phyloP scores from a whole-genome alignment of 1,140 invertebrate species.

The Parasteatoda tepidariorum region DNA sequence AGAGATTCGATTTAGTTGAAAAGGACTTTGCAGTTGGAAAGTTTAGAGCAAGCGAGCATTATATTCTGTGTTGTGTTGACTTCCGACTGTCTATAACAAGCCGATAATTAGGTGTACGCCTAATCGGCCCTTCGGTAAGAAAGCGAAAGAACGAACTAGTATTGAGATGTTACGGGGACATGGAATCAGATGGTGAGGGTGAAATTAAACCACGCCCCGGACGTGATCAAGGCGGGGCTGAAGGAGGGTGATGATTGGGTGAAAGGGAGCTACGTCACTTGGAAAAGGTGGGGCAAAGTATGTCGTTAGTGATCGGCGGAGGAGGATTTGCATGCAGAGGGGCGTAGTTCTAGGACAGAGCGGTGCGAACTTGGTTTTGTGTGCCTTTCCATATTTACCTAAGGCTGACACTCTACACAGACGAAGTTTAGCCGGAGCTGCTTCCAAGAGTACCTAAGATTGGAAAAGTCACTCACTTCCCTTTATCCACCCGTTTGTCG shows the following conservation, averaged over 20 bases:
- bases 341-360: slow-evolving; percentile 31
- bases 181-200: slow-evolving; percentile 39
- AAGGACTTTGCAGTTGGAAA: slow-evolving; percentile 7
- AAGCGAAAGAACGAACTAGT: slow-evolving; percentile 14
- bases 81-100: slow-evolving; percentile 47
- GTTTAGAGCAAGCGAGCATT: slow-evolving; percentile 30
- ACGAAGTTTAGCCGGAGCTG: slow-evolving; percentile 53
- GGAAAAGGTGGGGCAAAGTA: slow-evolving; percentile 4
- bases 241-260: slow-evolving; percentile 38
- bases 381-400: slow-evolving; percentile 59
- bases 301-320: slow-evolving; percentile 50
- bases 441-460: slow-evolving; percentile 48
- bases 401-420: slow-evolving; percentile 55
- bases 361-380: slow-evolving; percentile 49
- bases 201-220: slow-evolving; percentile 42
- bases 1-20: background rate
- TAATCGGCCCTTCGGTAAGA: slow-evolving; percentile 40
- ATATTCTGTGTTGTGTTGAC: slow-evolving; percentile 52
- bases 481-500: slow-evolving; percentile 29
- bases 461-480: slow-evolving; percentile 45
- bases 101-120: slow-evolving; percentile 57
- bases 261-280: slow-evolving; percentile 18
- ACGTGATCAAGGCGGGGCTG: slow-evolving; percentile 43
- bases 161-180: slow-evolving; percentile 32
- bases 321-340: slow-evolving; percentile 56